Conservation (phyloP, 1,140 invertebrate genomes). For the Mactra quadrangularis region DNA sequence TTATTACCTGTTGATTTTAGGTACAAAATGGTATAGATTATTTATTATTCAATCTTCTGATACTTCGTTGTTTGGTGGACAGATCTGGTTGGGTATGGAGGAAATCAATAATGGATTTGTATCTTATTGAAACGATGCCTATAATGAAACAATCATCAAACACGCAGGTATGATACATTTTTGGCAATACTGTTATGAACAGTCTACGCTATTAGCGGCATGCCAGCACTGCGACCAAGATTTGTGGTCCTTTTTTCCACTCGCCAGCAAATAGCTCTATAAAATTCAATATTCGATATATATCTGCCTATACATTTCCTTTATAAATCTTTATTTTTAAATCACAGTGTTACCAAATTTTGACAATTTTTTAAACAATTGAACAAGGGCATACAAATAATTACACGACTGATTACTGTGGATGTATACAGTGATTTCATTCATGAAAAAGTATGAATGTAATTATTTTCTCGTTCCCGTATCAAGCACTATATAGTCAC, state of each 20-base stretch:
- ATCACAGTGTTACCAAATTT: too few species aligned
- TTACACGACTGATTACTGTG: too few species aligned
- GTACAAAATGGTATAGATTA: conserved; percentile 73
- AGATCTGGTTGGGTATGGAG: conserved; percentile 71
- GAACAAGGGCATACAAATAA: too few species aligned
- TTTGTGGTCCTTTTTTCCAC: not conserved
- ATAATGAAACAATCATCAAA: not conserved
- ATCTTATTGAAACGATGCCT: conserved; percentile 73
- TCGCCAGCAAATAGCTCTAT: not conserved
- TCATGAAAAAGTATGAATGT: too few species aligned
- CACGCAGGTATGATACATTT: not conserved
- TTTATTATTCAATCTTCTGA: conserved; percentile 74
- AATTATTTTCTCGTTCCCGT: too few species aligned
- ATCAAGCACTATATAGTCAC: too few species aligned
- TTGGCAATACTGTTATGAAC: too few species aligned
- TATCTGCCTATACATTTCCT: not conserved
- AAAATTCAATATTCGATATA: too few species aligned
- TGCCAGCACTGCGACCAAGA: not conserved
- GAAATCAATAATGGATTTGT: conserved; percentile 66
- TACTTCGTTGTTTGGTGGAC: conserved; percentile 70
- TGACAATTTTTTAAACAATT: too few species aligned
- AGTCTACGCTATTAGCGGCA: too few species aligned
- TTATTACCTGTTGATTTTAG: conserved; percentile 50
- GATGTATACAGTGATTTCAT: too few species aligned
- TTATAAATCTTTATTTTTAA: not conserved